Conservation (phyloP, 2,888 invertebrate genomes). For the Adela reaumurella region DNA sequence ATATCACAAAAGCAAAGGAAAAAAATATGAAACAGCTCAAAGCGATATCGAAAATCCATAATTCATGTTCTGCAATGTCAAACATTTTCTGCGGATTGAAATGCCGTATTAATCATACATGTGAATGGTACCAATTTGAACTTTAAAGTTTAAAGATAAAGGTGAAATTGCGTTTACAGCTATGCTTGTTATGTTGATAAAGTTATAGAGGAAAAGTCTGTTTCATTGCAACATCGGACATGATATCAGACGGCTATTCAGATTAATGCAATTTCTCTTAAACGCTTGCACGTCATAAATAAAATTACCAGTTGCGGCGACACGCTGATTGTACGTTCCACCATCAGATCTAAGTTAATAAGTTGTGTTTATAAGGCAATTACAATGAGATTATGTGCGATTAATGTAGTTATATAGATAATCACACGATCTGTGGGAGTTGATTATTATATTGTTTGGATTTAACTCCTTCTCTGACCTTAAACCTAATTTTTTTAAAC, state of each 20-base stretch:
- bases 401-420: no score
- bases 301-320: conserved; percentile 47
- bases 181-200: no score
- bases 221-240: conserved; percentile 52
- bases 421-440: no score
- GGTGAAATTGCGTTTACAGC: no score
- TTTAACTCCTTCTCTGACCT: no score
- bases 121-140: conserved; percentile 17
- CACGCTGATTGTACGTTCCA: conserved; percentile 24
- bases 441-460: no score
- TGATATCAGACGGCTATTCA: conserved; percentile 55
- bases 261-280: conserved; percentile 58
- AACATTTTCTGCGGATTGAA: conserved; percentile 30
- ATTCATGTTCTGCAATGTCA: conserved; percentile 57
- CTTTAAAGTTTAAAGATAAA: no score
- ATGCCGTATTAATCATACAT: conserved; percentile 20
- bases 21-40: conserved; percentile 54
- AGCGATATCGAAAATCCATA: conserved; percentile 58
- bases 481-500: no score
- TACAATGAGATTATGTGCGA: no score
- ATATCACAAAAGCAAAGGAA: conserved; percentile 23
- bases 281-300: conserved; percentile 56
- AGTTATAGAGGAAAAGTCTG: no score
- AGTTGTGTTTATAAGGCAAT: conserved; percentile 39
- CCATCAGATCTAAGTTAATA: conserved; percentile 20